Base-by-base conservation (phyloP, 2,797 vertebrate species). In the Anolis apletophallus region DNA sequence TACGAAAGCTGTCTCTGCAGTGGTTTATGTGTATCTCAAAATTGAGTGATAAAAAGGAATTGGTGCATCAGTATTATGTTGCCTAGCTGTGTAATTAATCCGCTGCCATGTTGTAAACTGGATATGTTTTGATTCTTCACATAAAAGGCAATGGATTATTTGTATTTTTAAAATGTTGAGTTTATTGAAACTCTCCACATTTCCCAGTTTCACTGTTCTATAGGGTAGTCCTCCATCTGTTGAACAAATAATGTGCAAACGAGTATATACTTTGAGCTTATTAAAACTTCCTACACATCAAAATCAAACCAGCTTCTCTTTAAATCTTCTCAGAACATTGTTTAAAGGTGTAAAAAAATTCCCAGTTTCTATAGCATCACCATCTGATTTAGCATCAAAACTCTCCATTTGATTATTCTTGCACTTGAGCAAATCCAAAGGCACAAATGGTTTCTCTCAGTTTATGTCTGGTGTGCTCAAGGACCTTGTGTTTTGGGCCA, bases 231-330 rank as follows among this genome's bases (percentile, higher is more conserved):
- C 80, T 68, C 55, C 68, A 14, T 61, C 64, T 81, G 23, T 11
- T 75, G 86, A 90, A 86, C 79, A 68, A 89, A 0, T 67, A 34
- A 11, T 78, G 21, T 13, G 55, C 21, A 16, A 1, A 80, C 81
- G 91, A 91, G 87, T 29, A 19, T 80, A 0, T 69, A 23, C 23
- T 88, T 88, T 75, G 68, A 77, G 1, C 75, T 89, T 32, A 59
- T 80, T 46, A 61, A n/a, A 74, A 5, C 13, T 77, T 83, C 72
- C 83, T 88, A 34, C 0, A 36, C n/a, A 88, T 36, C 3, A 69
- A 46, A 10, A 73, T 54, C 10, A 72, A 86, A 86, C 67, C 71
- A 85, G 46, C 1, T 82, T 46, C n/a, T 21, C 54, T 57, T 75
- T 88, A 86, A 7, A 71, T 78, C 64, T 67, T 67, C 29, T 3